Evolutionary conservation across 1,140 invertebrate genomes (phyloP), one percentile per base, ranked within the genome.

Genomic region (Sycobia sp.): DNA sequence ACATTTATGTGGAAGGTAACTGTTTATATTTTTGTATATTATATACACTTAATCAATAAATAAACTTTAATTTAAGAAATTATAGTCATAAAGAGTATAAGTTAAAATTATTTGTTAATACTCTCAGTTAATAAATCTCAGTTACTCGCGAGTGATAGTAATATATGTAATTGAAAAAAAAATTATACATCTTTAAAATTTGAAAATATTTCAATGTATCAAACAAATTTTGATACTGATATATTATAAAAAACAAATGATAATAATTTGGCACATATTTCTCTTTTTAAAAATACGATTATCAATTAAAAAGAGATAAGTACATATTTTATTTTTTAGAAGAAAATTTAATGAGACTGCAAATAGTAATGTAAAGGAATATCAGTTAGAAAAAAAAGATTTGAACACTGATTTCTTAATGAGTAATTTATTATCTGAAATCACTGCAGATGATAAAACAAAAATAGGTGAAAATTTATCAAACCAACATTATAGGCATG

Each of bases 1-100:
- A 34, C 65, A 70, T 20, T 49, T 74, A 9, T 23, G 75, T 8
- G n/a, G 66, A 20, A 67, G 70, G 75, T 76, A 68, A 49, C 14
- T 39, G 38, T 11, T 18, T 47, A 43, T 16, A 43, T 3, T 56
- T 18, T 22, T n/a, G n/a, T n/a, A n/a, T n/a, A n/a, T n/a, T n/a
- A n/a, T n/a, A n/a, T n/a, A n/a, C n/a, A n/a, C n/a, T n/a, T n/a
- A n/a, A n/a, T n/a, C n/a, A n/a, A n/a, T n/a, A n/a, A n/a, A n/a
- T n/a, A n/a, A n/a, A n/a, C n/a, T n/a, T n/a, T n/a, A n/a, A n/a
- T n/a, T n/a, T n/a, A n/a, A n/a, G n/a, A n/a, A n/a, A n/a, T n/a
- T n/a, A n/a, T n/a, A n/a, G n/a, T n/a, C n/a, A n/a, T n/a, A n/a
- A n/a, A n/a, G n/a, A n/a, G n/a, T n/a, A 43, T 38, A 54, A 34